phyloP scores from a whole-genome alignment of 2,113 vertebrate genomes.

The Crocuta crocuta region DNA sequence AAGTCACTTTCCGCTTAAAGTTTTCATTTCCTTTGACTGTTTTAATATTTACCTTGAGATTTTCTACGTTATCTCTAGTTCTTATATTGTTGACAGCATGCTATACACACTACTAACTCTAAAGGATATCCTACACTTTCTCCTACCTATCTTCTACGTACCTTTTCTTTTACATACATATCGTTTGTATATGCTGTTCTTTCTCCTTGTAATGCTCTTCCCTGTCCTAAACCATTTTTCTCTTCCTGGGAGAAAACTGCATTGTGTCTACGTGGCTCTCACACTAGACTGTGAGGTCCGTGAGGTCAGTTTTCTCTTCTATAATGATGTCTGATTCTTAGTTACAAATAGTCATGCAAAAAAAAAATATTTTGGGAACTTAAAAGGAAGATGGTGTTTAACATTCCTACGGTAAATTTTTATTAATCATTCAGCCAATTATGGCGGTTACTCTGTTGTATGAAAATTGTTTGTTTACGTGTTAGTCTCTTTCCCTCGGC shows the following conservation, averaged over 20 bases:
- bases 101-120: background rate
- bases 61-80: background rate
- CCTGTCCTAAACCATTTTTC: background rate
- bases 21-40: slow-evolving; percentile 5
- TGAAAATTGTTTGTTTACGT: background rate
- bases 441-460: background rate
- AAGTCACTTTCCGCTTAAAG: background rate
- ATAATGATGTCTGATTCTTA: background rate
- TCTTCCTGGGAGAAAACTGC: background rate
- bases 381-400: background rate
- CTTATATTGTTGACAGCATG: background rate
- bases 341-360: background rate
- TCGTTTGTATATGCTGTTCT: background rate
- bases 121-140: background rate
- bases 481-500: background rate
- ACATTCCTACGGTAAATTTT: background rate
- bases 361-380: background rate
- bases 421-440: background rate
- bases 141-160: background rate
- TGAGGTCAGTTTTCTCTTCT: background rate
- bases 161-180: too few species aligned
- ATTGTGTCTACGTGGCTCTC: background rate
- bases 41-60: background rate
- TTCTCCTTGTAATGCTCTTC: background rate
- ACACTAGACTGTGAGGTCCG: background rate